phyloP scores from a whole-genome alignment of 1,140 invertebrate genomes.

The Cherax destructor region DNA sequence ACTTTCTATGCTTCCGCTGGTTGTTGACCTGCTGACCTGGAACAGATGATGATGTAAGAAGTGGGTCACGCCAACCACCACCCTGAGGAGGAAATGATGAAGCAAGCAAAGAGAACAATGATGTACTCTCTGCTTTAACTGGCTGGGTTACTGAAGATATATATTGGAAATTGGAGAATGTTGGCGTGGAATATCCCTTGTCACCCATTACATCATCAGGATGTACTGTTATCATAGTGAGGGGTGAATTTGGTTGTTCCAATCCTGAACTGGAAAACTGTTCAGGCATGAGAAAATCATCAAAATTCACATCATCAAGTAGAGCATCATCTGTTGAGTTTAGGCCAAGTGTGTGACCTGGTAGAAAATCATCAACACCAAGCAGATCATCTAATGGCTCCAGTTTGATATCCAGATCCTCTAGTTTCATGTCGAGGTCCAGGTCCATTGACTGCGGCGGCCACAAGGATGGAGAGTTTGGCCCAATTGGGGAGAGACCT shows the following conservation, averaged over 20 bases:
- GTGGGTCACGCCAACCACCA: slow-evolving; percentile 53
- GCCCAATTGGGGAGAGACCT: slow-evolving; percentile 42
- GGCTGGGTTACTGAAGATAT: slow-evolving; percentile 14
- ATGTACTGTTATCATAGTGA: slow-evolving; percentile 64
- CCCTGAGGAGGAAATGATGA: slow-evolving; percentile 62
- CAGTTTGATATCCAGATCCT: slow-evolving; percentile 50
- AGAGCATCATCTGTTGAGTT: slow-evolving; percentile 42
- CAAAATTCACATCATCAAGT: slow-evolving; percentile 55
- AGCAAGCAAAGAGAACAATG: slow-evolving; percentile 51
- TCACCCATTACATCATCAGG: slow-evolving; percentile 67
- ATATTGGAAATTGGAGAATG: background rate
- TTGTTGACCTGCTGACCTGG: slow-evolving; percentile 14
- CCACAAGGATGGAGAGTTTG: slow-evolving; percentile 56
- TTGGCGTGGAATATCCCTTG: slow-evolving; percentile 28
- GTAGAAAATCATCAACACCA: slow-evolving; percentile 42
- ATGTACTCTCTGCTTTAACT: slow-evolving; percentile 55
- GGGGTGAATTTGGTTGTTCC: slow-evolving; percentile 64
- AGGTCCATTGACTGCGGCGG: slow-evolving; percentile 59
- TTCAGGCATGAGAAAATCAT: slow-evolving; percentile 55
- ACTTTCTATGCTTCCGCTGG: slow-evolving; percentile 53
- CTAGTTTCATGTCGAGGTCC: slow-evolving; percentile 56
- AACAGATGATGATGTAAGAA: slow-evolving; percentile 56
- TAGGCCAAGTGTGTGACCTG: slow-evolving; percentile 39
- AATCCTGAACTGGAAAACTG: slow-evolving; percentile 27
- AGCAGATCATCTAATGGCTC: slow-evolving; percentile 61